Evolutionary conservation across 2,888 invertebrate genomes (phyloP).

Genomic region (Acleris literana): DNA sequence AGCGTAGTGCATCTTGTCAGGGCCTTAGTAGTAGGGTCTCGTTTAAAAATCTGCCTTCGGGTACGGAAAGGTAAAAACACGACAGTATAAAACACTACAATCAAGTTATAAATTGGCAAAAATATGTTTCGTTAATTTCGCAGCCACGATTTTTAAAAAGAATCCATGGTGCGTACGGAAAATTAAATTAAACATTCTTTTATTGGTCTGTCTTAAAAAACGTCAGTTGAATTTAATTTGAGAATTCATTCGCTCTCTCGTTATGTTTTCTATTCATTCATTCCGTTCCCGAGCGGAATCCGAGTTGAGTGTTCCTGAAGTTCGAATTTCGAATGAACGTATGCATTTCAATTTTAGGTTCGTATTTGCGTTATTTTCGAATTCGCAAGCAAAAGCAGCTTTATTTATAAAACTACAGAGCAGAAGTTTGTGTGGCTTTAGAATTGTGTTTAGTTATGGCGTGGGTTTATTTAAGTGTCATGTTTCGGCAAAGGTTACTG

Average conservation of each 20-base stretch:
- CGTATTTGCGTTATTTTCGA: conserved; percentile 13
- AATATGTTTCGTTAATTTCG: no score
- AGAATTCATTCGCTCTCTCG: conserved; percentile 27
- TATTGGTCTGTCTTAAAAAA: conserved; percentile 3
- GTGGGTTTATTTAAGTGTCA: not conserved
- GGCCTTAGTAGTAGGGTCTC: no score
- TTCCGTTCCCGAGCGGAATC: conserved; percentile 15
- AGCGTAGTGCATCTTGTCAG: no score
- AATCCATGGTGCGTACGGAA: no score
- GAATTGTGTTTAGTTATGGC: not conserved
- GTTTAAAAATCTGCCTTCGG: no score
- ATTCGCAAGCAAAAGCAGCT: not conserved
- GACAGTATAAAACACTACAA: no score
- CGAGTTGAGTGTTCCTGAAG: conserved; percentile 22
- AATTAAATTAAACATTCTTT: not conserved
- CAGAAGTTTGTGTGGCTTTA: not conserved
- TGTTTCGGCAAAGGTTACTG: not conserved
- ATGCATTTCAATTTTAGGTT: conserved; percentile 31
- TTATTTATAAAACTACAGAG: not conserved
- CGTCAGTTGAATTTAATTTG: conserved; percentile 20
- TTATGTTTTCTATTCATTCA: conserved; percentile 31
- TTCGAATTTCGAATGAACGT: conserved; percentile 33
- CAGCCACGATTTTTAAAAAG: no score
- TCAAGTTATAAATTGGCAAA: no score
- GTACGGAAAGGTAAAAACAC: no score